These are phyloP conservation scores for Gobionotothen gibberifrons DNA, from an alignment of 2,797 vertebrate species.

Conservation along the genomic window DNA sequence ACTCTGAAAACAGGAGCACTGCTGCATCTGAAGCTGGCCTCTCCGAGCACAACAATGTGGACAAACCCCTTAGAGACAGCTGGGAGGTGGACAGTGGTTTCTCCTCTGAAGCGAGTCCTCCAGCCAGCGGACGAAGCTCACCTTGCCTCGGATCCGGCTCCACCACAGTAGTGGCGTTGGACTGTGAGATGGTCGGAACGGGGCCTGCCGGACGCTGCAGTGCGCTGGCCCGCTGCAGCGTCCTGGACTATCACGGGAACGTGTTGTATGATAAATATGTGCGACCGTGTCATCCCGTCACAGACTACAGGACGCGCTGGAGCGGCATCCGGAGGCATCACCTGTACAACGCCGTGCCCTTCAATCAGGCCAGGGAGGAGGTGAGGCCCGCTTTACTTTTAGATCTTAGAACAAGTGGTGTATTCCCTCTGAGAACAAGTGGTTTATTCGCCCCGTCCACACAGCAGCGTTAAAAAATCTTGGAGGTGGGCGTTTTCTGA, in stretches of 20 bases:
- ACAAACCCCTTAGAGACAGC: conserved; percentile 27
- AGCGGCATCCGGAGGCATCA: conserved; percentile 90
- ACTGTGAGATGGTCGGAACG: conserved; percentile 99
- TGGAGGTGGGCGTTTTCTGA: too few relatives aligned
- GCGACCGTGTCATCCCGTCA: conserved; percentile 84
- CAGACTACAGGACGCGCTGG: conserved; percentile 93
- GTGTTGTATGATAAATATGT: conserved; percentile 93
- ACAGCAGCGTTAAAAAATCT: too few relatives aligned
- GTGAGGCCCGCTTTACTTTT: conserved; percentile 70
- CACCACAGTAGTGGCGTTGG: conserved; percentile 86
- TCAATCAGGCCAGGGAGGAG: conserved; percentile 88
- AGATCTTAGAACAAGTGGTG: neutral
- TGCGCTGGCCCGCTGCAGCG: conserved; percentile 92
- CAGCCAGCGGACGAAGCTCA: conserved; percentile 74
- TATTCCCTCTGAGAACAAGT: too few relatives aligned
- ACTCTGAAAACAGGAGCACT: neutral
- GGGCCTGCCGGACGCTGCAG: conserved; percentile 87
- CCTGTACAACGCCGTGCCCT: conserved; percentile 85
- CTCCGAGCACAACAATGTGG: neutral
- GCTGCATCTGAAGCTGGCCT: neutral
- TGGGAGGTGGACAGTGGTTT: conserved; percentile 85
- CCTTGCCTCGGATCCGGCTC: conserved; percentile 58
- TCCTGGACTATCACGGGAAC: conserved; percentile 89
- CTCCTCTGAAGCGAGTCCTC: conserved; percentile 76
- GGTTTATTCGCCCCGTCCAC: too few relatives aligned